Percentiles rank a stretch among this genome's conserved stretches.
Evolutionary conservation across 1,140 invertebrate genomes (phyloP).

Genomic region (Telenomus remus): DNA sequence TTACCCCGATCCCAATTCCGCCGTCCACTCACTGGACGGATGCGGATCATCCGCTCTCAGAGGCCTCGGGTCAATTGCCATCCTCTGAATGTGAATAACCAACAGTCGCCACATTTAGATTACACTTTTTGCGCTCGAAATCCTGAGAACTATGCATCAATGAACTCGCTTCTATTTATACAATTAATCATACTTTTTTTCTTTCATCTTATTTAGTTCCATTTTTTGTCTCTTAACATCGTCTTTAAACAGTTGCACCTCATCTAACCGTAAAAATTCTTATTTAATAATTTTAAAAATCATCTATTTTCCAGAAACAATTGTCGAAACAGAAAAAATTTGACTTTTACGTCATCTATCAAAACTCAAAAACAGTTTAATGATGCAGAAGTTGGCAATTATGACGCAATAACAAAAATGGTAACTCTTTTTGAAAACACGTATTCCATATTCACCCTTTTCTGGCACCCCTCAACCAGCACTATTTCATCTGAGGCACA

Average conservation of each 20-base stretch:
- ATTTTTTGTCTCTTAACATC: background rate
- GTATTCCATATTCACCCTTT: background rate
- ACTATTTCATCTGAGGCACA: background rate
- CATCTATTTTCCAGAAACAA: too few species aligned
- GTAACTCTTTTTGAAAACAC: background rate
- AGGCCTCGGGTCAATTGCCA: slow-evolving; percentile 55
- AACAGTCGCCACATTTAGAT: slow-evolving; percentile 45
- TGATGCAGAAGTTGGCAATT: too few species aligned
- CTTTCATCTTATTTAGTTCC: background rate
- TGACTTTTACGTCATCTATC: too few species aligned
- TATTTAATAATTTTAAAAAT: too few species aligned
- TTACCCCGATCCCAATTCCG: slow-evolving; percentile 59
- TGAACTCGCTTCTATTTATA: background rate
- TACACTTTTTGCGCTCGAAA: slow-evolving; percentile 25
- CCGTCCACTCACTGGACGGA: slow-evolving; percentile 51
- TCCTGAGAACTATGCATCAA: slow-evolving; percentile 18
- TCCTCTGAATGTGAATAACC: slow-evolving; percentile 49
- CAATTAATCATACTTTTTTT: background rate
- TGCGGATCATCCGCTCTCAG: slow-evolving; percentile 57
- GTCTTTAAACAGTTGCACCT: too few species aligned
- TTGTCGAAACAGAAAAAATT: too few species aligned
- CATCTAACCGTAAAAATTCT: too few species aligned
- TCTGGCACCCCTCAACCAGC: background rate
- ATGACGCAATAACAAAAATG: background rate
- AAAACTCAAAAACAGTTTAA: too few species aligned